phyloP scores from a whole-genome alignment of 2,113 vertebrate species.

The Chrysemys picta region DNA sequence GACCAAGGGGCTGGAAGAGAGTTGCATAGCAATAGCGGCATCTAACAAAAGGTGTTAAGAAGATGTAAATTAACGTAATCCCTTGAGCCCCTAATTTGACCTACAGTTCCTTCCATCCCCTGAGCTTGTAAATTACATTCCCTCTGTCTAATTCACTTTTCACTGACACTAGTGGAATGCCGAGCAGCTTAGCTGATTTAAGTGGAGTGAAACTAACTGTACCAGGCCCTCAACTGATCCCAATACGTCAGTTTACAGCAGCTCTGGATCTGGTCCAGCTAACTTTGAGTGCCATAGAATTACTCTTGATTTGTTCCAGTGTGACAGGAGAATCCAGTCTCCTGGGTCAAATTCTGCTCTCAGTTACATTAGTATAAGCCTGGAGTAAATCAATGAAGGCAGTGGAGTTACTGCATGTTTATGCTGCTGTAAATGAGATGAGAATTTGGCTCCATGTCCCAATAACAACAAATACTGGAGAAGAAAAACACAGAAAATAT shows the following conservation, averaged over 20 bases:
- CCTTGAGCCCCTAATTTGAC: neutral
- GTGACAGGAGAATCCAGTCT: neutral
- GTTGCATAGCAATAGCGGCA: neutral
- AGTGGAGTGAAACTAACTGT: neutral
- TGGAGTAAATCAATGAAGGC: neutral
- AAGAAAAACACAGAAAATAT: neutral
- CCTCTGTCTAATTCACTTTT: neutral
- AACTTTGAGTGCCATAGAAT: neutral
- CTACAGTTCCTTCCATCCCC: neutral
- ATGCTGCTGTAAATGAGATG: neutral
- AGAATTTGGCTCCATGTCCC: neutral
- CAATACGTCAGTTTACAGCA: neutral
- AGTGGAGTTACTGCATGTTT: neutral
- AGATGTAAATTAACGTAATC: neutral
- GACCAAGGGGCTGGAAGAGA: neutral
- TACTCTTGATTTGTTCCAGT: neutral
- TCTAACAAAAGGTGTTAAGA: neutral
- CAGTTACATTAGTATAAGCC: neutral
- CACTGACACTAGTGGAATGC: neutral
- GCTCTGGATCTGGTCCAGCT: neutral
- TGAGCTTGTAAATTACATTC: neutral
- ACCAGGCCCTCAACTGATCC: neutral
- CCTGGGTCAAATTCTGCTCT: neutral
- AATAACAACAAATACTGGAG: neutral
- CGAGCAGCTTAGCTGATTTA: neutral